Evolutionary conservation across 2,888 invertebrate genomes (phyloP).

Genomic region (Auanema freiburgensis): DNA sequence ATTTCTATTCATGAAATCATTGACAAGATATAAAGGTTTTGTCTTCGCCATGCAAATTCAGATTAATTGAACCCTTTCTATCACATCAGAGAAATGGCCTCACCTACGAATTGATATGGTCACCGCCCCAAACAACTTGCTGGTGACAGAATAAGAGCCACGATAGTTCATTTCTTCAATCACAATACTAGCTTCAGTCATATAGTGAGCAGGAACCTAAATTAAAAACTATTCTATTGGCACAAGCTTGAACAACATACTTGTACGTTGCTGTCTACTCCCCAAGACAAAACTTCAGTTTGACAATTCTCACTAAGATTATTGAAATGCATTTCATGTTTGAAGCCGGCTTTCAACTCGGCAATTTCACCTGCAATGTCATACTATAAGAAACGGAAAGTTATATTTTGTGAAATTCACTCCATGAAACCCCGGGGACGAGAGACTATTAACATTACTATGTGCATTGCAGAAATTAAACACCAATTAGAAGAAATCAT

Average conservation of each 20-base stretch:
- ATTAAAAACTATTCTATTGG: conserved; percentile 29
- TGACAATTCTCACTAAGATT: conserved; percentile 64
- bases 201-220: conserved; percentile 64
- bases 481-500: no score
- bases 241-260: conserved; percentile 37
- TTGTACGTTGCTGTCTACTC: conserved; percentile 67
- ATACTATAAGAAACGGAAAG: neutral
- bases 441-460: no score
- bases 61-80: no score
- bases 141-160: conserved; percentile 66
- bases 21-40: no score
- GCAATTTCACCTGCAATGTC: conserved; percentile 64
- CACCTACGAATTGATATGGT: conserved; percentile 56
- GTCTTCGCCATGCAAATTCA: no score
- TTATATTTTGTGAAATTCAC: neutral
- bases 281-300: conserved; percentile 66
- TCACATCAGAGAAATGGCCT: conserved; percentile 12
- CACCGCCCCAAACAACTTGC: conserved; percentile 55
- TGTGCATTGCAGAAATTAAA: no score
- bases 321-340: conserved; percentile 65
- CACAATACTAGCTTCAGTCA: conserved; percentile 67
- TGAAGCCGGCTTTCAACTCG: conserved; percentile 65
- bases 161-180: conserved; percentile 67
- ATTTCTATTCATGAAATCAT: no score
- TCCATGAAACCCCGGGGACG: no score